Evolutionary conservation across 53 echinoderm and acorn worm genomes (phyloP).

Genomic region (Pentamera pediparva): DNA sequence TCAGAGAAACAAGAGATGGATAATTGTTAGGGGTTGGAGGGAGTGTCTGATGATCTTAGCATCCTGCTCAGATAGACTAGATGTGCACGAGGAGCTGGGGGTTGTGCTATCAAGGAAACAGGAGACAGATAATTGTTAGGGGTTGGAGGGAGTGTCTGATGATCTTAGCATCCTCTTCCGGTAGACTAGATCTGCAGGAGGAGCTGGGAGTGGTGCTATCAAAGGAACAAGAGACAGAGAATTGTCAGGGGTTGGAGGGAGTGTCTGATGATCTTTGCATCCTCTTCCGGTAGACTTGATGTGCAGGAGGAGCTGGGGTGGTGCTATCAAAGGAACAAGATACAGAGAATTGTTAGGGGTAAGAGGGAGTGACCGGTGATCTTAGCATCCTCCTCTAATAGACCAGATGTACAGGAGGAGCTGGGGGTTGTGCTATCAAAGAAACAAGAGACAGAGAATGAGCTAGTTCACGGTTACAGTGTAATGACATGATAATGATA

Average conservation of each 20-base stretch:
- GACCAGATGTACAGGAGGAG: neutral
- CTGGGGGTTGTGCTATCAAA: no score
- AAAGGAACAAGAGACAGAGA: neutral
- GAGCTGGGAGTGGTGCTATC: neutral
- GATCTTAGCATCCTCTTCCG: constrained; percentile 56
- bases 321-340: no score
- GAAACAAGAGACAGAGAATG: neutral
- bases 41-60: constrained; percentile 74
- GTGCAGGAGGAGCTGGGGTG: neutral
- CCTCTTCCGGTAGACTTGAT: constrained; percentile 16
- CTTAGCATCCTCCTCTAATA: constrained; percentile 49
- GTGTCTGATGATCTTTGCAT: constrained; percentile 68
- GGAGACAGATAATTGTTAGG: constrained; percentile 64
- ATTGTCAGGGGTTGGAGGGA: no score
- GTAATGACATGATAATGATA: no score
- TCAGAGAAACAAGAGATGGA: constrained; percentile 44
- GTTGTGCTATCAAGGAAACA: no score
- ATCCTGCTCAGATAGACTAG: constrained; percentile 39
- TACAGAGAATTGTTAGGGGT: no score
- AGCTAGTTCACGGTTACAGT: no score
- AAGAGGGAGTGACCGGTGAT: constrained; percentile 69
- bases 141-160: constrained; percentile 79
- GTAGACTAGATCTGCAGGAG: neutral
- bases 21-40: constrained; percentile 65
- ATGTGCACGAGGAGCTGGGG: constrained; percentile 1